These are phyloP conservation scores for Stegophylla sp. DNA, from an alignment of 2,888 invertebrate genomes.

Conservation along the genomic window DNA sequence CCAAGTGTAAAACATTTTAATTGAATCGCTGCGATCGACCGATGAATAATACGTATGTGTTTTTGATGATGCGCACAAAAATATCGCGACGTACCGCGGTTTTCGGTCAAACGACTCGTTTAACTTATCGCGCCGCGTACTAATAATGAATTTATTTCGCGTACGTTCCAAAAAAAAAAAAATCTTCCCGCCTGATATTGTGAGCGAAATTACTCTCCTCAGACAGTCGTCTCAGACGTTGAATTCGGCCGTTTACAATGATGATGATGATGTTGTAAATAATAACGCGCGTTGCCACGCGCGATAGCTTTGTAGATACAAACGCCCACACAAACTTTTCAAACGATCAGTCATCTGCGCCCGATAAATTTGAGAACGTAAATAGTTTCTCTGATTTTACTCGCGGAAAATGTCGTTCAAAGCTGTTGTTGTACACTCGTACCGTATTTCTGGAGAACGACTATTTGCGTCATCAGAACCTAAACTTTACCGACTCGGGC, in stretches of 20 bases:
- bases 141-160: neutral
- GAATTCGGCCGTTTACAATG: neutral
- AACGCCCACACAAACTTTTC: neutral
- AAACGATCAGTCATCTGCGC: neutral
- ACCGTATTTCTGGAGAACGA: neutral
- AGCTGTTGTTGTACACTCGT: too few species aligned
- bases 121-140: neutral
- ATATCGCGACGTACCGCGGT: too few species aligned
- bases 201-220: neutral
- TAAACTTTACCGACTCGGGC: constrained; percentile 7
- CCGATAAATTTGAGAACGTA: constrained; percentile 6
- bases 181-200: neutral
- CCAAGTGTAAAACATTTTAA: too few species aligned
- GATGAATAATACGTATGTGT: too few species aligned
- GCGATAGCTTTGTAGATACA: constrained; percentile 3
- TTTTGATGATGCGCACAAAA: too few species aligned
- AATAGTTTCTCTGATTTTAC: constrained; percentile 4
- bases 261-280: too few species aligned
- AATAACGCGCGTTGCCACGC: neutral
- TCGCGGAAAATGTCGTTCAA: constrained; percentile 12
- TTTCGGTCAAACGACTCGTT: neutral
- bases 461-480: neutral
- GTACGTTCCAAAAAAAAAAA: neutral
- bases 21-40: too few species aligned
- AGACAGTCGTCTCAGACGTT: neutral